These are phyloP conservation scores for Loxodonta africana DNA, from an alignment of 2,113 vertebrate genomes.

Conservation along the genomic window DNA sequence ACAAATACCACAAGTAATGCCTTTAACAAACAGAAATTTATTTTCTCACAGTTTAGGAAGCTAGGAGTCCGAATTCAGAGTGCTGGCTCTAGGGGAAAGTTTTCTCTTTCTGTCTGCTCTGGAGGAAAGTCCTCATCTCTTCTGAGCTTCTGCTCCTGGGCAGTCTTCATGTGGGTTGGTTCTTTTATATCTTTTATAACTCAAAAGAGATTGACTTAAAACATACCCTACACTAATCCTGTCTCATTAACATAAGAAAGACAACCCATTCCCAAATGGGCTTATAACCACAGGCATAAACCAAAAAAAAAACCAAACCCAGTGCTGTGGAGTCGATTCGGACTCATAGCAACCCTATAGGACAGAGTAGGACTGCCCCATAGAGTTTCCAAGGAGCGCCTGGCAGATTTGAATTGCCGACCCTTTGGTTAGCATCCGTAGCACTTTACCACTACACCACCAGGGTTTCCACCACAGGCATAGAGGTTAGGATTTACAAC, in stretches of 20 bases:
- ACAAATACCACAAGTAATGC: neutral
- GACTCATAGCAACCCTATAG: too few species aligned
- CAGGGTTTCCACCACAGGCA: neutral
- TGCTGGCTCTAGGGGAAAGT: neutral
- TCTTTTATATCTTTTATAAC: neutral
- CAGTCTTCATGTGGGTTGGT: neutral
- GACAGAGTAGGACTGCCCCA: too few species aligned
- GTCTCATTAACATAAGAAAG: neutral
- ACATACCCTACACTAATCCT: neutral
- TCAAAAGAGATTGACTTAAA: neutral
- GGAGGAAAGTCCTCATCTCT: neutral
- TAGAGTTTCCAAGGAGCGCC: too few species aligned
- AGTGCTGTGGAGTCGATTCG: too few species aligned
- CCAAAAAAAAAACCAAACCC: too few species aligned
- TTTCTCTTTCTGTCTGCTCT: neutral
- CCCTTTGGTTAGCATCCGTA: too few species aligned
- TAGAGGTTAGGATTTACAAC: neutral
- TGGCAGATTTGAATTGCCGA: too few species aligned
- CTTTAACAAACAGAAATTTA: neutral
- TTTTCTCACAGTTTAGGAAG: neutral
- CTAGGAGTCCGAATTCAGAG: neutral
- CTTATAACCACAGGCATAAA: neutral
- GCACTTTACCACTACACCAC: too few species aligned
- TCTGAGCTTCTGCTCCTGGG: neutral
- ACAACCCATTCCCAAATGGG: neutral